Conservation (phyloP, 2,888 invertebrate genomes). For the Mythimna pallens region DNA sequence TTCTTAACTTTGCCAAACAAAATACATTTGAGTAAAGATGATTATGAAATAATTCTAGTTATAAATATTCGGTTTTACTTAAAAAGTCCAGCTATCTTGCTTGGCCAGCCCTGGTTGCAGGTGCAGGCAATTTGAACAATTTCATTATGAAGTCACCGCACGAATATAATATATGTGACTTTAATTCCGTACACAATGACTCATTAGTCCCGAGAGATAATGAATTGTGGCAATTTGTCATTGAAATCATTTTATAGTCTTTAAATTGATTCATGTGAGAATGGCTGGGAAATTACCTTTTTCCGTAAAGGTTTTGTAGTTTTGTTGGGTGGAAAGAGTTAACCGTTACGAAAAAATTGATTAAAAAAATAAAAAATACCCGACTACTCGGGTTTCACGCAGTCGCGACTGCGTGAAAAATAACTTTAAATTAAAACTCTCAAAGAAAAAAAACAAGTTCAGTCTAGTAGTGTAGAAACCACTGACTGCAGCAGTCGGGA, state of each 20-base stretch:
- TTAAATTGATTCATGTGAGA: constrained; percentile 19
- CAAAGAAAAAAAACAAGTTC: no score
- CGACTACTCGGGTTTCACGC: no score
- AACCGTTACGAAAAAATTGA: no score
- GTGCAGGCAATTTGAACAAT: constrained; percentile 48
- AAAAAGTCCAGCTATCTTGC: neutral
- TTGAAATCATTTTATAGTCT: constrained; percentile 34
- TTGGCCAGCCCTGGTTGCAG: constrained; percentile 42
- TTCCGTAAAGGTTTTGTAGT: neutral
- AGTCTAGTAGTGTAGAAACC: no score
- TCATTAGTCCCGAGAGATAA: constrained; percentile 59
- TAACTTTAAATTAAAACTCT: no score
- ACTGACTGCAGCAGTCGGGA: no score
- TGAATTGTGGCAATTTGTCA: constrained; percentile 51
- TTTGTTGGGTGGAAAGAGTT: neutral
- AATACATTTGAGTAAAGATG: no score
- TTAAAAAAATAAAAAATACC: no score
- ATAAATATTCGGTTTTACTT: neutral
- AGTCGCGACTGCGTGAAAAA: no score
- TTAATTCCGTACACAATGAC: constrained; percentile 55
- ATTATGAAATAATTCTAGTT: no score
- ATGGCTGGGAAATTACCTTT: neutral
- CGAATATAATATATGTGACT: constrained; percentile 49
- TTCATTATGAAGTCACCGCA: constrained; percentile 40
- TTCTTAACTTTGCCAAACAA: no score